Evolutionary conservation across 2,113 vertebrate species (phyloP).

Genomic region (Collichthys lucidus): DNA sequence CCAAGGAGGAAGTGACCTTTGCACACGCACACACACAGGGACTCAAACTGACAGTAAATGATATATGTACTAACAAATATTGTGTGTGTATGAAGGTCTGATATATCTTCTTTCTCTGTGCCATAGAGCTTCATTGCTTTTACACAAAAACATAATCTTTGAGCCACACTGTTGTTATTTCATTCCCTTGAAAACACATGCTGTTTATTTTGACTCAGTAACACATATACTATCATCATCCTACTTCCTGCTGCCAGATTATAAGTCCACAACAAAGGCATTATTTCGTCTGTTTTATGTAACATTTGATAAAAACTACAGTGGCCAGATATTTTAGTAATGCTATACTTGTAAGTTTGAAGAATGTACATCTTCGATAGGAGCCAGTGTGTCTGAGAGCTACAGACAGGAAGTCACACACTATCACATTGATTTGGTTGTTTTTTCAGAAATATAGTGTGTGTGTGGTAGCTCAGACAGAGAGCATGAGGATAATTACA

Average conservation of each 20-base stretch:
- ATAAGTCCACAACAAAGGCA: not conserved
- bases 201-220: not conserved
- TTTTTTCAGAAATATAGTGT: not conserved
- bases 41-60: not conserved
- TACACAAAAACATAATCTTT: no score
- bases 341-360: no score
- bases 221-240: not conserved
- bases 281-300: not conserved
- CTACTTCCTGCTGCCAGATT: no score
- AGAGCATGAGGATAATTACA: not conserved
- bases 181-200: not conserved
- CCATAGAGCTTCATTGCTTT: no score
- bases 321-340: no score
- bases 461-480: not conserved
- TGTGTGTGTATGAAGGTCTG: not conserved
- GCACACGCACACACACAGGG: not conserved
- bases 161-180: no score
- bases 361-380: not conserved
- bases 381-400: not conserved
- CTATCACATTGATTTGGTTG: not conserved
- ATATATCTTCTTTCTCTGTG: no score
- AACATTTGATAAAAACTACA: not conserved
- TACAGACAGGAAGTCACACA: not conserved
- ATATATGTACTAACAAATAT: not conserved
- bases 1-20: slow-evolving; percentile 34